Evolutionary conservation across 37 sponge, comb jelly and placozoan genomes (phyloP), one percentile per base, ranked within the genome.

Genomic region (Cliona cf. orientalis): DNA sequence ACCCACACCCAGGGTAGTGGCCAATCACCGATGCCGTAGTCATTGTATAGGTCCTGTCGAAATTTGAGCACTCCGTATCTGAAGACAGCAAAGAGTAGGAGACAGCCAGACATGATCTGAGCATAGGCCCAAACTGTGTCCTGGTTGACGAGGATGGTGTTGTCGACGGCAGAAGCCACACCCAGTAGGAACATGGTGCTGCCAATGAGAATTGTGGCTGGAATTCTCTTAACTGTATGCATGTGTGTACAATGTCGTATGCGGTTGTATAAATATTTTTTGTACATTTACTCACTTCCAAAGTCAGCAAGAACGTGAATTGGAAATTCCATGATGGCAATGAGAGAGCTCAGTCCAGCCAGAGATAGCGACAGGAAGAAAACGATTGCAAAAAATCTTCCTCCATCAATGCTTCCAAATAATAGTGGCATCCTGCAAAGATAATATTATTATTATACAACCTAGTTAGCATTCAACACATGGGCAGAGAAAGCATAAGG

Each of bases 21-120:
- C 92, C 89, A 95, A 67, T 95, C 95, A 58, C 85, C 88, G 33
- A 91, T 76, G 4, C 95, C 95, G 74, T 82, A 95, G 75, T 95
- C 49, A 60, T 87, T 87, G 43, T 81, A 82, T n/a, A 84, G 59
- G 9, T 61, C 62, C 23, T 55, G 87, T 36, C 95, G 49, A 61
- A 88, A 88, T 7, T 23, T 43, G 42, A 84, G 44, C 21, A 63
- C 32, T 32, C 89, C 89, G 56, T 82, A 85, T 3, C 92, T 69
- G 17, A 76, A 33, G n/a, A 95, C 92, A 37, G 88, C 5, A 39
- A 84, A 76, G 5, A 87, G 2, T 53, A 91, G 42, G 23, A 87
- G 58, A 17, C 61, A 77, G 34, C 95, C 95, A 19, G 66, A 85
- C 38, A 89, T 67, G 39, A 95, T 69, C 26, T 88, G 68, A 19